Evolutionary conservation across 2,797 vertebrate species (phyloP).

Genomic region (Scolopax rusticola): DNA sequence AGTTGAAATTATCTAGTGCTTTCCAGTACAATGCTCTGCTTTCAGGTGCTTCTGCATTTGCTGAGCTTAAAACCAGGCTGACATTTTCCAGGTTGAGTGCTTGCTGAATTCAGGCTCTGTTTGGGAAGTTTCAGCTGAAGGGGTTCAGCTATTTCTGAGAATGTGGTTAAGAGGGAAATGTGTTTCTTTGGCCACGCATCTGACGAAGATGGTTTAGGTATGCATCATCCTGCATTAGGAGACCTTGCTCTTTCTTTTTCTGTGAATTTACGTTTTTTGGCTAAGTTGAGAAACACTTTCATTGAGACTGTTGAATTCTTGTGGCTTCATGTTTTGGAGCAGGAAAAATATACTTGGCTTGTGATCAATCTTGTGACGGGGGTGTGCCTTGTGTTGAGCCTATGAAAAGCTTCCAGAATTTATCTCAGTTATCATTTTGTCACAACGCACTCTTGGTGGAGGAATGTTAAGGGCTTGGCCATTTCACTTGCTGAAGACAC

Average conservation of each 20-base stretch:
- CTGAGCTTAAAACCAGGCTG: neutral
- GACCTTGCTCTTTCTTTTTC: neutral
- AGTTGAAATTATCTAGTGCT: neutral
- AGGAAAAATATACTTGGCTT: neutral
- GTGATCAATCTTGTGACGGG: neutral
- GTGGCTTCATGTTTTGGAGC: neutral
- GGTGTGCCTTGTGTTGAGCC: neutral
- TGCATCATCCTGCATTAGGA: neutral
- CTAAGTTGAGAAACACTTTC: neutral
- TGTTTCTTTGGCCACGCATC: neutral
- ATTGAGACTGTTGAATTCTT: neutral
- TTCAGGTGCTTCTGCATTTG: neutral
- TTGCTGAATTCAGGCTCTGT: neutral
- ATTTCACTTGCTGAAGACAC: neutral
- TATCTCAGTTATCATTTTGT: neutral
- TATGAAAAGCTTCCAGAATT: slow-evolving; percentile 13
- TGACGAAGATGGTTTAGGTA: neutral
- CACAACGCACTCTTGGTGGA: rapidly evolving
- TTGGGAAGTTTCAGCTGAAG: slow-evolving; percentile 16
- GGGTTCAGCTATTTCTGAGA: neutral
- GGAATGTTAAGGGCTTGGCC: neutral
- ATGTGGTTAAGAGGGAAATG: neutral
- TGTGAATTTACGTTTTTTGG: neutral
- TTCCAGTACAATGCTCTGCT: neutral
- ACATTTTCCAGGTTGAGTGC: neutral